phyloP scores from a whole-genome alignment of 1,140 invertebrate genomes.

The Pseudomyrmex dendroicus region DNA sequence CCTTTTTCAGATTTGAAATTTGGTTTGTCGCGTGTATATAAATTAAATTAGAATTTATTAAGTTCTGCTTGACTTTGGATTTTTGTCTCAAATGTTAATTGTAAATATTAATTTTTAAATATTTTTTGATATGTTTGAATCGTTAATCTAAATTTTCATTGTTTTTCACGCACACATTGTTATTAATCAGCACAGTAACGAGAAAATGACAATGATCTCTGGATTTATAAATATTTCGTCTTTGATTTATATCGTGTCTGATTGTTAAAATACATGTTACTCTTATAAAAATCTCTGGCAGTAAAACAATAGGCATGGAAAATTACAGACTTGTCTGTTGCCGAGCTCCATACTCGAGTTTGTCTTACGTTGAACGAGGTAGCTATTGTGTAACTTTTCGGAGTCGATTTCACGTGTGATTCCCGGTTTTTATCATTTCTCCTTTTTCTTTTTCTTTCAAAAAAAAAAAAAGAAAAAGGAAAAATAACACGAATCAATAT shows the following conservation, averaged over 20 bases:
- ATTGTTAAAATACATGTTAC: neutral
- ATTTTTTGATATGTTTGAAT: neutral
- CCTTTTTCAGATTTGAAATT: too few species aligned
- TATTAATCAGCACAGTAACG: neutral
- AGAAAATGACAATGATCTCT: neutral
- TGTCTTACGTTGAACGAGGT: too few species aligned
- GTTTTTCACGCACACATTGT: too few species aligned
- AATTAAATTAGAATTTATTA: slow-evolving; percentile 6
- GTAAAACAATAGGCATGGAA: slow-evolving; percentile 14
- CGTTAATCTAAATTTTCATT: neutral
- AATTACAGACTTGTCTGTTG: too few species aligned
- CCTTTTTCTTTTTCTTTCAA: too few species aligned
- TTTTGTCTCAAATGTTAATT: neutral
- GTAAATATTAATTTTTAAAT: neutral
- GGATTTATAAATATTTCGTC: neutral
- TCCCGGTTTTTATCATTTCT: too few species aligned
- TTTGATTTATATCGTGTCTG: neutral
- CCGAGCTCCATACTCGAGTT: too few species aligned
- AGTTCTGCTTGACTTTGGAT: neutral
- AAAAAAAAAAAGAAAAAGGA: too few species aligned
- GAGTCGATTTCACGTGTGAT: too few species aligned
- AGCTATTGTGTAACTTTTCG: too few species aligned
- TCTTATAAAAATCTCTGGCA: slow-evolving; percentile 9
- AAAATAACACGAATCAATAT: too few species aligned
- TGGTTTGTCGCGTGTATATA: neutral